These are phyloP conservation scores for Malacoraja senta DNA, from an alignment of 2,797 vertebrate genomes.

Conservation along the genomic window DNA sequence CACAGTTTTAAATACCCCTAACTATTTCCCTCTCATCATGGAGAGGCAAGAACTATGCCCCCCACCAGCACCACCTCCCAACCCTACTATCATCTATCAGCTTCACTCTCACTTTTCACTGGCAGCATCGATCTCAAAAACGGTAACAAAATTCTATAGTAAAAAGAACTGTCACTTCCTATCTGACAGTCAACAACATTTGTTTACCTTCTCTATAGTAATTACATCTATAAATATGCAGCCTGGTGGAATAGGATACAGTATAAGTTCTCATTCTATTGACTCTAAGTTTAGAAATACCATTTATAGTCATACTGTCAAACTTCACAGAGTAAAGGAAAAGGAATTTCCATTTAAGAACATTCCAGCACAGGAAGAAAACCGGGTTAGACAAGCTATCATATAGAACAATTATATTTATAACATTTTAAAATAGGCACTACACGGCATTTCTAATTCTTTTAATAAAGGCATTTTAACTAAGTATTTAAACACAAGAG, in stretches of 20 bases:
- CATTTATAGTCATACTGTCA: constrained; percentile 34
- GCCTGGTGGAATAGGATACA: not conserved
- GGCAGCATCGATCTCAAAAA: not conserved
- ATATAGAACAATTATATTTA: not conserved
- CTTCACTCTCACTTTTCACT: not conserved
- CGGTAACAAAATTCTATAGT: not conserved
- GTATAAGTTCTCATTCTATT: not conserved
- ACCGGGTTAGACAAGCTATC: not conserved
- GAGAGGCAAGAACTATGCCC: not conserved
- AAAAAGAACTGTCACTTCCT: not conserved
- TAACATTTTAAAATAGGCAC: not conserved
- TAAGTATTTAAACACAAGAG: constrained; percentile 2
- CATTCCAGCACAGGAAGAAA: constrained; percentile 23
- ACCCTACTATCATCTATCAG: not conserved
- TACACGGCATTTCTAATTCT: not conserved
- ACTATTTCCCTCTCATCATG: not conserved
- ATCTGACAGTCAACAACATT: not conserved
- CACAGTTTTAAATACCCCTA: not conserved
- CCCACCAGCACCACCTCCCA: not conserved
- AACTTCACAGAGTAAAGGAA: constrained; percentile 10
- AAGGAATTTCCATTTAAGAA: constrained; percentile 34
- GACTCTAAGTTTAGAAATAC: constrained; percentile 20
- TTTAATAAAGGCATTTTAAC: not conserved
- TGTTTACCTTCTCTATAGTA: not conserved
- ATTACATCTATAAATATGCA: constrained; percentile 3